Evolutionary conservation across 2,797 vertebrate genomes (phyloP).

Genomic region (Enteromius argenteus): DNA sequence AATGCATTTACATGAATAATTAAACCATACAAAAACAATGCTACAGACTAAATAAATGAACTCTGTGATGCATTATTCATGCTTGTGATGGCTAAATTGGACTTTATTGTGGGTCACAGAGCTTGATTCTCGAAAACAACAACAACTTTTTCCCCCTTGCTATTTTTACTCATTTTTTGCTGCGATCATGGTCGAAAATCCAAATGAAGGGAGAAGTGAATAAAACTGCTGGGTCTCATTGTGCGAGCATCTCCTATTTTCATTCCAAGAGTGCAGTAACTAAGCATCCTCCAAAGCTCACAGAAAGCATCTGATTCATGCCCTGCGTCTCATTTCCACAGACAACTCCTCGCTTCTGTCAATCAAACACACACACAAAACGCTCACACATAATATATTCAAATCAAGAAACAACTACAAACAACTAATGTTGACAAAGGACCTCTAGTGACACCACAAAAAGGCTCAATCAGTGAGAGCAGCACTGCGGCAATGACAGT

Average conservation of each 20-base stretch:
- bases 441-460: constrained; percentile 42
- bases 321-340: constrained; percentile 55
- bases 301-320: constrained; percentile 70
- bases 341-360: constrained; percentile 59
- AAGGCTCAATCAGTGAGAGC: constrained; percentile 32
- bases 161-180: constrained; percentile 53
- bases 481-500: constrained; percentile 36
- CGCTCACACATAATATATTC: constrained; percentile 64
- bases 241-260: constrained; percentile 71
- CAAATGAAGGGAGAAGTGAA: constrained; percentile 72
- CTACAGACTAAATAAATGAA: constrained; percentile 62
- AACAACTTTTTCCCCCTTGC: constrained; percentile 41
- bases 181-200: constrained; percentile 58
- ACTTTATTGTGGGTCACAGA: constrained; percentile 62
- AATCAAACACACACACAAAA: constrained; percentile 14
- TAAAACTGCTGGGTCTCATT: constrained; percentile 73
- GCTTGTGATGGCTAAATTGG: constrained; percentile 58
- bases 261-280: constrained; percentile 71
- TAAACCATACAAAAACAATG: constrained; percentile 57
- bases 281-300: constrained; percentile 69
- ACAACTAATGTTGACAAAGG: constrained; percentile 57
- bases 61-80: constrained; percentile 69
- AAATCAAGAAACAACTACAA: constrained; percentile 63
- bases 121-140: constrained; percentile 56
- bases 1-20: constrained; percentile 60